A percentile compares a stretch with the other conserved stretches of the same genome.
Conservation (phyloP, 1,140 invertebrate genomes). For the Brachionus paranguensis region DNA sequence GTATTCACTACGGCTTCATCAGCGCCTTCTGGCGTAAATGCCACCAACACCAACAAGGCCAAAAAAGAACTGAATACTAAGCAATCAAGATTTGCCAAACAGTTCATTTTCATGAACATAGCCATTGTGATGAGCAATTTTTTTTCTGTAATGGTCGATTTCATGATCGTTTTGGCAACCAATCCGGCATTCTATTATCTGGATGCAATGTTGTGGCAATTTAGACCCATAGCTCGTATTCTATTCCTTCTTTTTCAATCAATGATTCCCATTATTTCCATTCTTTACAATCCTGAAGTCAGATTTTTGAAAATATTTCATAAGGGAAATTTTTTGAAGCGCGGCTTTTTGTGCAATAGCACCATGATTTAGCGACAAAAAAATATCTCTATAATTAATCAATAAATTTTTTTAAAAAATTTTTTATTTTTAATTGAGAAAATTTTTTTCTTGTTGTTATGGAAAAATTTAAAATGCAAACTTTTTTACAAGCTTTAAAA, state of each 20-base stretch:
- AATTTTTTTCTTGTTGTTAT: background rate
- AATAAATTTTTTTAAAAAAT: background rate
- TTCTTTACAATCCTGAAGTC: background rate
- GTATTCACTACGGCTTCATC: background rate
- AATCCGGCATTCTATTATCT: conserved; percentile 18
- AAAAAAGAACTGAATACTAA: background rate
- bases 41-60: background rate
- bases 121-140: conserved; percentile 11
- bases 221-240: conserved; percentile 12
- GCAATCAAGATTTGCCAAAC: conserved; percentile 32
- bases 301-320: conserved; percentile 20
- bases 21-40: background rate
- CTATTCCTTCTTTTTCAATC: conserved; percentile 10
- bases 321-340: background rate
- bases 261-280: conserved; percentile 13
- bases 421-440: background rate
- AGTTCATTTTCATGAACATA: conserved; percentile 8
- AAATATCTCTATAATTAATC: too few species aligned
- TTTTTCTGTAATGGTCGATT: conserved; percentile 5
- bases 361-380: background rate
- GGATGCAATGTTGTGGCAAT: background rate
- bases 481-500: background rate
- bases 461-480: background rate
- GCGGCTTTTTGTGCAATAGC: conserved; percentile 22
- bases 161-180: background rate